Base-by-base conservation (phyloP, 2,797 vertebrate species). In the Phrynocephalus vlangalii region DNA sequence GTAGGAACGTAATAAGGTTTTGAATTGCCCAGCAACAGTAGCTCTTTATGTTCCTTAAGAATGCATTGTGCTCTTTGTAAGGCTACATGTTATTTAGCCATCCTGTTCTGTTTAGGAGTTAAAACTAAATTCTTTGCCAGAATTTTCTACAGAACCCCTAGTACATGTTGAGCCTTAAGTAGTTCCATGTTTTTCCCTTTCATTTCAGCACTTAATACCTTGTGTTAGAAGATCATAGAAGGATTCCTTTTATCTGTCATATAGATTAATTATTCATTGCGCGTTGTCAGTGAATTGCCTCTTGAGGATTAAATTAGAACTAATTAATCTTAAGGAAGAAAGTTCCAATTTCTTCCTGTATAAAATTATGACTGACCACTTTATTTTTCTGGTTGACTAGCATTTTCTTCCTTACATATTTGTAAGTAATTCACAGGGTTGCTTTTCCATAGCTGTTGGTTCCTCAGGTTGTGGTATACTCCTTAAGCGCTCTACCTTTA, bases 181-280 rank as follows among this genome's bases (percentile, higher is more conserved):
- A 76, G 66, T 87, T 91, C 24, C 16, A 72, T 88, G 68, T 81
- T 94, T 89, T 28, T 52, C 88, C 22, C 20, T 79, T 90, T 91
- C 33, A 52, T 90, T 93, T 92, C 70, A 33, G 38, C 88, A 73
- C 22, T 80, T 68, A 88, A 93, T 88, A 87, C 75, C 86, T 24
- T 6, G 1, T 87, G 86, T 90, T 90, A 91, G 75, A 79, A 87
- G 85, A 87, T 88, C 89, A 94, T 86, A 94, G 90, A 93, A 89
- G 48, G 87, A 91, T 93, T 90, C 90, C 85, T 94, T 95, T 95
- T 90, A 95, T 95, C 91, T 94, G 38, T 77, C 68, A 50, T 5
- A 11, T 86, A 1, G 78, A 94, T 95, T 95, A 90, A 93, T 95
- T 94, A 95, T 95, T 96, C 78, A 92, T 95, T 92, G 81, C 92